Evolutionary conservation across 2,113 vertebrate genomes (phyloP).

Genomic region (Actenoides lindsayi): DNA sequence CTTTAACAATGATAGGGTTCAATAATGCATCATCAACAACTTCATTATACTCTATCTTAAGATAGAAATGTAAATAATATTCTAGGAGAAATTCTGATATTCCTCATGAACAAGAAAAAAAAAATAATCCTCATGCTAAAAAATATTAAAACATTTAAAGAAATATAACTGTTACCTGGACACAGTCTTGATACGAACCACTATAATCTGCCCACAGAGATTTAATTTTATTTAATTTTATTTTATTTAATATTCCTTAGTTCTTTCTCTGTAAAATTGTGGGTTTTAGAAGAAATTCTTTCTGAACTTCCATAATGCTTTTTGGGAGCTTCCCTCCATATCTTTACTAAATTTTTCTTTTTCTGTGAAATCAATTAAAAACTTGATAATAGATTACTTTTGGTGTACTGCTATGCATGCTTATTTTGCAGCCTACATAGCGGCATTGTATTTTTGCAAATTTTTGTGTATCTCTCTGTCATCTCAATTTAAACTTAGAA

Average conservation of each 20-base stretch:
- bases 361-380: background rate
- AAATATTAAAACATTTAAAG: no score
- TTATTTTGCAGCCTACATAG: background rate
- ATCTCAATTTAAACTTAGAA: background rate
- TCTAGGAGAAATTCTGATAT: no score
- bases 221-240: no score
- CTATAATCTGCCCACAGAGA: no score
- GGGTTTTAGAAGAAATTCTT: background rate
- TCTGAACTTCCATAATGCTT: background rate
- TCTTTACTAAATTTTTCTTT: background rate
- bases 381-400: background rate
- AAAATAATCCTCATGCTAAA: no score
- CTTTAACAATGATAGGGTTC: background rate
- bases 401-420: background rate
- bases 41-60: background rate
- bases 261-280: background rate
- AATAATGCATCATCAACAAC: background rate
- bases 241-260: background rate
- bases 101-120: no score
- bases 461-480: background rate
- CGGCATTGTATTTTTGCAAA: background rate
- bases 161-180: no score
- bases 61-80: background rate
- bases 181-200: background rate
- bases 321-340: background rate